Evolutionary conservation across 1,140 invertebrate species (phyloP).

Genomic region (Carposina sasakii): DNA sequence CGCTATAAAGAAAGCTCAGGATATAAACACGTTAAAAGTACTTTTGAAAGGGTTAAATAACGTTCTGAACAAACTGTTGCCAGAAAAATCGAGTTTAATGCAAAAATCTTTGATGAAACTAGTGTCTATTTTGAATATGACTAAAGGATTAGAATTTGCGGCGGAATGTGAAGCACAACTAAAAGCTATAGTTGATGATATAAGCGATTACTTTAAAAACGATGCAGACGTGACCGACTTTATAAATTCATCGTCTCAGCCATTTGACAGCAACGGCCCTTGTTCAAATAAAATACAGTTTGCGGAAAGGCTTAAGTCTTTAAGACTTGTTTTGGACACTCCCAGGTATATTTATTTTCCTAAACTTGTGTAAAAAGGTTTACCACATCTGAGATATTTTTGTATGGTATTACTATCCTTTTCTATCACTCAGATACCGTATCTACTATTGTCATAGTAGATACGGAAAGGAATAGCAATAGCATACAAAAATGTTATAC

Average conservation of each 20-base stretch:
- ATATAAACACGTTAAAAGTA: constrained; percentile 29
- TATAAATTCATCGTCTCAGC: constrained; percentile 27
- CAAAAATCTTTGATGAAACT: constrained; percentile 34
- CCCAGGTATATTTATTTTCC: constrained; percentile 39
- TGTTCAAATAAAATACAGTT: constrained; percentile 25
- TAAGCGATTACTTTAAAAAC: constrained; percentile 37
- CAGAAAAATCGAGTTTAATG: constrained; percentile 28
- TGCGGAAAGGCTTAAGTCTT: constrained; percentile 32
- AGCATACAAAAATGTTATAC: too few species aligned
- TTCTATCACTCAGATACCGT: too few species aligned
- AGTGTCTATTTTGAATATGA: constrained; percentile 39
- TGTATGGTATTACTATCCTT: too few species aligned
- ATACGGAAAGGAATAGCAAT: too few species aligned
- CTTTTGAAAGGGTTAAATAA: constrained; percentile 34
- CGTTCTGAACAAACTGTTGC: constrained; percentile 36
- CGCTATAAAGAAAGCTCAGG: constrained; percentile 37
- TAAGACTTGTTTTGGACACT: constrained; percentile 27
- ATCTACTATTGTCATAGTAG: too few species aligned
- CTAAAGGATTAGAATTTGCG: constrained; percentile 35
- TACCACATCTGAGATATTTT: too few species aligned
- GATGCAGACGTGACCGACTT: constrained; percentile 44
- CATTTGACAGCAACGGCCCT: not conserved
- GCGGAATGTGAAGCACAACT: constrained; percentile 30
- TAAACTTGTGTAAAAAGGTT: too few species aligned
- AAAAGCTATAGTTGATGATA: constrained; percentile 34